These are phyloP conservation scores for Wasmannia auropunctata DNA, from an alignment of 1,140 invertebrate genomes.

Conservation along the genomic window DNA sequence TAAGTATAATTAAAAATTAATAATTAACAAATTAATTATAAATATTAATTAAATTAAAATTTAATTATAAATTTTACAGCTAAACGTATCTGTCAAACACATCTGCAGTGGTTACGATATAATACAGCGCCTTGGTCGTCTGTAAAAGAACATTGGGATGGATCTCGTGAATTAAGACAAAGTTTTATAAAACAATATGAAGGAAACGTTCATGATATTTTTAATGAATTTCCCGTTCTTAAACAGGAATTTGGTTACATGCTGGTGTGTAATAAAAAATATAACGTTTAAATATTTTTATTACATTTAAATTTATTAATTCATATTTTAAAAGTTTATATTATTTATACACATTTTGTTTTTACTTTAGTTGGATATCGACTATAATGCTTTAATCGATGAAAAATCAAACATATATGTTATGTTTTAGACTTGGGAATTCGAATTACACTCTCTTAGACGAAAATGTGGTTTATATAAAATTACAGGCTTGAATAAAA, in stretches of 20 bases:
- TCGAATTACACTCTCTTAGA: no score
- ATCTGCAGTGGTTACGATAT: not conserved
- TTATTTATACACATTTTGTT: no score
- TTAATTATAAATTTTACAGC: conserved; percentile 7
- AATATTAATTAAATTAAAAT: not conserved
- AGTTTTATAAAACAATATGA: not conserved
- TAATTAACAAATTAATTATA: no score
- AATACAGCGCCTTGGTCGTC: not conserved
- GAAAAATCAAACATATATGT: conserved; percentile 23
- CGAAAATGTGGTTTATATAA: no score
- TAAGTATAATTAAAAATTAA: no score
- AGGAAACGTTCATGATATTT: conserved; percentile 11
- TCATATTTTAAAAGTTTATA: no score
- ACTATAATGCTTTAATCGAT: not conserved
- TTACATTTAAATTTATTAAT: not conserved
- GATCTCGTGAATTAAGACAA: not conserved
- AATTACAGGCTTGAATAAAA: no score
- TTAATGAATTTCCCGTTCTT: not conserved
- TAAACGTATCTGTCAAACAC: not conserved
- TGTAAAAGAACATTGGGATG: conserved; percentile 5
- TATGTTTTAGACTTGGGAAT: no score
- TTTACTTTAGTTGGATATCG: not conserved
- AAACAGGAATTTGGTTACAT: not conserved
- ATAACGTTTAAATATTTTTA: not conserved
- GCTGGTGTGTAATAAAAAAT: not conserved